Evolutionary conservation across 2,797 vertebrate genomes (phyloP), one percentile per base, ranked within the genome.

Genomic region (Catostomus latipinnis): DNA sequence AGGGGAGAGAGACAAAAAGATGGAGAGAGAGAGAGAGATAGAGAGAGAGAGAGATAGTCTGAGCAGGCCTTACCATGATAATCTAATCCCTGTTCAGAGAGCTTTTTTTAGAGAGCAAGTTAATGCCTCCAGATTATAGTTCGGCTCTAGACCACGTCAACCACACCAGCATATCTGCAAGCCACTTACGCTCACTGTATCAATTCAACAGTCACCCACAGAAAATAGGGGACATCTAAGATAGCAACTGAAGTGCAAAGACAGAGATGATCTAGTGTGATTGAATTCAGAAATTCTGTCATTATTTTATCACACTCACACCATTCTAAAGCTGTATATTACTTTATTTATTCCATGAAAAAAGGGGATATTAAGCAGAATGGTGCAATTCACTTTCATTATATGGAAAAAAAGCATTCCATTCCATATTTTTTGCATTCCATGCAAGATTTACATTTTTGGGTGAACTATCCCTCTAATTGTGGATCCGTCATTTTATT

Each of bases 91-190:
- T 91, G 92, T 93, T 85, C 90, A 94, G 92, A 93, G 92, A 91
- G 92, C 93, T 95, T 94, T 95, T 94, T 95, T 94, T 94, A 95
- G 93, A 94, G 92, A 91, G 92, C 92, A 94, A 93, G 91, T 93
- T 94, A 94, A 94, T 94, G 91, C 93, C 88, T 84, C 86, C 92
- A 93, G 94, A 94, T 94, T 94, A 94, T 90, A 90, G 90, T 89
- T 87, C 88, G 90, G 89, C 92, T 90, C 90, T 91, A 70, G 91
- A 91, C 92, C 89, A 91, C 87, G 88, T 87, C 85, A 82, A 92
- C 92, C 92, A 92, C 90, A 92, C 90, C 45, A 67, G 65, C 22
- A 61, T 66, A 65, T 74, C 52, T 62, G 67, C 91, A 85, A 86
- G 86, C 49, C 65, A 74, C 60, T 76, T 70, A 62, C 69, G 6